Evolutionary conservation across 2,113 vertebrate genomes (phyloP).

Genomic region (Barbus barbus): DNA sequence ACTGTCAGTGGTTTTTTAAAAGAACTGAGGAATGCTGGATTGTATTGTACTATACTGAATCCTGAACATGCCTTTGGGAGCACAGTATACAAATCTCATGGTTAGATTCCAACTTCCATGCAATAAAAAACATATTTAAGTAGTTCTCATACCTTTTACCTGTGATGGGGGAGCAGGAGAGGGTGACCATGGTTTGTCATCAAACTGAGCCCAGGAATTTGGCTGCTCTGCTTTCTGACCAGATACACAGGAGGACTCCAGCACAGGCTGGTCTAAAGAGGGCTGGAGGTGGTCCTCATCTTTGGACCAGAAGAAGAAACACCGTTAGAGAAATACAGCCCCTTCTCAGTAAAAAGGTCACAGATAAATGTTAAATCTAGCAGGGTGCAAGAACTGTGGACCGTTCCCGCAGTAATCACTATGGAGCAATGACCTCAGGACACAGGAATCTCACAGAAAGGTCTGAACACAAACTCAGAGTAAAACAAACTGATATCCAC

Average conservation of each 20-base stretch:
- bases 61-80: not conserved
- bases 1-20: not conserved
- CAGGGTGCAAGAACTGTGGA: not conserved
- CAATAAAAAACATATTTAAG: not conserved
- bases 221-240: constrained; percentile 27
- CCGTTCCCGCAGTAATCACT: not conserved
- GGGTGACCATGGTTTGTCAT: constrained; percentile 52
- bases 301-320: constrained; percentile 8
- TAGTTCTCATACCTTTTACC: constrained; percentile 57
- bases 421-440: constrained; percentile 9
- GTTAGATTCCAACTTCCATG: not conserved
- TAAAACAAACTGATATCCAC: not conserved
- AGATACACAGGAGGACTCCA: constrained; percentile 2
- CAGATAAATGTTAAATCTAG: constrained; percentile 38
- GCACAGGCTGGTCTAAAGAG: not conserved
- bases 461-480: constrained; percentile 27
- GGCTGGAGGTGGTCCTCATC: constrained; percentile 15
- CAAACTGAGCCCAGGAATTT: constrained; percentile 57
- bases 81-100: not conserved
- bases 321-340: not conserved
- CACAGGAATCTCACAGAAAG: constrained; percentile 47
- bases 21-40: not conserved
- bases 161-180: constrained; percentile 42
- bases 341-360: constrained; percentile 3
- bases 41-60: too few species aligned